Percentiles rank a stretch among this genome's conserved stretches.
Evolutionary conservation across 2,888 invertebrate species (phyloP).

Genomic region (Papilio gigon): DNA sequence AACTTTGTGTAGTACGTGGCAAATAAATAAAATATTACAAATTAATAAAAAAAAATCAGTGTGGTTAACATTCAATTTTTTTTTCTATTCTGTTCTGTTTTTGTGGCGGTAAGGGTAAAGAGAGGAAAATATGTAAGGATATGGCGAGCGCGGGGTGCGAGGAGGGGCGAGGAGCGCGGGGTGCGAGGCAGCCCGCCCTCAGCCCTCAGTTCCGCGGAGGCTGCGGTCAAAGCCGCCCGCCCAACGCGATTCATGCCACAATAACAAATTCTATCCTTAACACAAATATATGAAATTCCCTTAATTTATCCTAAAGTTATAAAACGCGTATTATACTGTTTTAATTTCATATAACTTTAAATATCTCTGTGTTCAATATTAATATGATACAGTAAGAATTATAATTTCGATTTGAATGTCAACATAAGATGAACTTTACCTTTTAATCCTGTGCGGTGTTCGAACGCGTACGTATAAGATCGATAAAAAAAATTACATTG

Average conservation of each 20-base stretch:
- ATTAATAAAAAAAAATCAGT: background rate
- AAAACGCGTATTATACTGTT: conserved; percentile 37
- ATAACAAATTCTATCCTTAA: conserved; percentile 57
- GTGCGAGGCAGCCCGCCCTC: conserved; percentile 56
- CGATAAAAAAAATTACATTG: conserved; percentile 32
- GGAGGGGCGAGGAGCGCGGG: conserved; percentile 50
- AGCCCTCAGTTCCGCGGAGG: conserved; percentile 81
- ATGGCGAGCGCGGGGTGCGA: conserved; percentile 59
- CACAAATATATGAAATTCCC: conserved; percentile 45
- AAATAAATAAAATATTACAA: background rate
- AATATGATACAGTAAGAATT: conserved; percentile 24
- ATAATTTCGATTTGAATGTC: conserved; percentile 54
- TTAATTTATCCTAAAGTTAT: conserved; percentile 30
- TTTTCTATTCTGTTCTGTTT: background rate
- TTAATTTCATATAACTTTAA: conserved; percentile 6
- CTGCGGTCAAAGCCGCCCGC: conserved; percentile 76
- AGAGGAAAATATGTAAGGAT: conserved; percentile 76
- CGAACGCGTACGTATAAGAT: conserved; percentile 27
- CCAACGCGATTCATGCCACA: conserved; percentile 61
- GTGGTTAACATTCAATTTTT: too few species aligned
- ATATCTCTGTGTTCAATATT: conserved; percentile 1
- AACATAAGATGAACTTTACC: conserved; percentile 53
- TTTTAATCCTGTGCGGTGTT: conserved; percentile 51
- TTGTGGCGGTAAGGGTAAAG: conserved; percentile 51
- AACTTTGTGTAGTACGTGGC: background rate